Evolutionary conservation across 2,113 vertebrate species (phyloP), one percentile per base, ranked within the genome.

Genomic region (Chelonoidis abingdonii): DNA sequence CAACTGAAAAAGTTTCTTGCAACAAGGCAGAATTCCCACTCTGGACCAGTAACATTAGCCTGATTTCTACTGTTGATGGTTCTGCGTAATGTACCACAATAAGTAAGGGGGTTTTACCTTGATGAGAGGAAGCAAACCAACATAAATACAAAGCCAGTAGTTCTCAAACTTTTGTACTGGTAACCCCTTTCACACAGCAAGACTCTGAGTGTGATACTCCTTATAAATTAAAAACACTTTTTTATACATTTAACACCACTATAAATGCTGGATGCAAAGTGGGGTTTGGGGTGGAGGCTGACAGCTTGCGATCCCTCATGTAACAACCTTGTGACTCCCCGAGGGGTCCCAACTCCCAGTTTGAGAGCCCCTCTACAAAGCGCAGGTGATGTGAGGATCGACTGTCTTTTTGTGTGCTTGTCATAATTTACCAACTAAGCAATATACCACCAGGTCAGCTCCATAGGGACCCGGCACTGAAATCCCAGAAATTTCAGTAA

Each of bases 1-100:
- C 83, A 91, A 87, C 89, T 93, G 94, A 94, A 57, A 81, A 96
- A 96, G 93, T 79, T 0, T 2, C 82, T 89, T 89, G 72, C 83
- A 76, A 95, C 93, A 83, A 95, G 92, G 85, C 16, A 3, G 57
- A 62, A 76, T 17, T 89, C 87, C 86, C 84, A 25, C 95, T 85
- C 54, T 65, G 54, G 17, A 78, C n/a, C 3, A 41, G 62, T 35
- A 69, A 44, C 5, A 0, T 17, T 47, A 76, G 29, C 94, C 82
- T 89, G 38, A 56, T 50, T 81, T 44, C 54, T 57, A 16, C 14
- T n/a, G 10, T 78, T 41, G 22, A 50, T 75, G 69, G 38, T 24
- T 41, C 21, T 41, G 38, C 21, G 38, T 75, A 41, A n/a, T 38
- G 35, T 44, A 50, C 78, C 93, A 59, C 89, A 81, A 80, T 7